phyloP scores from a whole-genome alignment of 2,113 vertebrate species.

The Planiliza haematocheilus region DNA sequence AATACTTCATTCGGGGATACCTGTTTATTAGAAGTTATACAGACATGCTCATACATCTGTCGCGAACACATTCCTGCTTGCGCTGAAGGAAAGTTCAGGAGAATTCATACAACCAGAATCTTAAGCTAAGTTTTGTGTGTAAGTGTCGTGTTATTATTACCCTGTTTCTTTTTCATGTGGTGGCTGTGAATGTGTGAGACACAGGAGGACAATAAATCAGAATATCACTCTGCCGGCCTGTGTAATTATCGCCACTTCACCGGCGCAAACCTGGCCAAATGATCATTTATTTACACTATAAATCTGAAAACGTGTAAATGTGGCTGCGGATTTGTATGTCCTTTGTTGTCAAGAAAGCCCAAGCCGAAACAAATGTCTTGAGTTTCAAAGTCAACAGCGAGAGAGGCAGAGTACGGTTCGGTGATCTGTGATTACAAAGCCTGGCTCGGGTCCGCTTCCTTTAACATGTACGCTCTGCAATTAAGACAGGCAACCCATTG shows the following conservation, averaged over 20 bases:
- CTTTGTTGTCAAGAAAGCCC: slow-evolving; percentile 58
- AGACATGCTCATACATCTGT: slow-evolving; percentile 51
- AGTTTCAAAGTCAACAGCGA: slow-evolving; percentile 57
- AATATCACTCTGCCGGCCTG: slow-evolving; percentile 12
- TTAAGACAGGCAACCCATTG: slow-evolving; percentile 26
- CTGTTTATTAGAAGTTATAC: slow-evolving; percentile 65
- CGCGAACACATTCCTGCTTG: slow-evolving; percentile 49
- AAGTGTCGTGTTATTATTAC: slow-evolving; percentile 44
- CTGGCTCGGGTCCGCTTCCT: slow-evolving; percentile 20
- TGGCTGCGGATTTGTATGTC: slow-evolving; percentile 49
- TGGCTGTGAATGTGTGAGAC: slow-evolving; percentile 37
- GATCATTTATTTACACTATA: slow-evolving; percentile 56
- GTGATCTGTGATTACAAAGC: slow-evolving; percentile 43
- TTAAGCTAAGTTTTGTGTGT: not conserved
- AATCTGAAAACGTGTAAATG: slow-evolving; percentile 66
- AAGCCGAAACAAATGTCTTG: slow-evolving; percentile 50
- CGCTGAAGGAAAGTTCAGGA: slow-evolving; percentile 32
- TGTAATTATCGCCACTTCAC: slow-evolving; percentile 58
- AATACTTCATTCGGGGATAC: slow-evolving; percentile 59
- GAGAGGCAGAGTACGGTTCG: slow-evolving; percentile 36
- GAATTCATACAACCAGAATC: slow-evolving; percentile 13
- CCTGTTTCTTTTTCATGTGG: slow-evolving; percentile 11
- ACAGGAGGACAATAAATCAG: slow-evolving; percentile 45
- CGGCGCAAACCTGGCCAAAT: slow-evolving; percentile 16
- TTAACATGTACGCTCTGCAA: slow-evolving; percentile 41